A percentile compares a stretch with the other conserved stretches of the same genome.
phyloP scores from a whole-genome alignment of 2,797 vertebrate species.

The Hybognathus amarus region DNA sequence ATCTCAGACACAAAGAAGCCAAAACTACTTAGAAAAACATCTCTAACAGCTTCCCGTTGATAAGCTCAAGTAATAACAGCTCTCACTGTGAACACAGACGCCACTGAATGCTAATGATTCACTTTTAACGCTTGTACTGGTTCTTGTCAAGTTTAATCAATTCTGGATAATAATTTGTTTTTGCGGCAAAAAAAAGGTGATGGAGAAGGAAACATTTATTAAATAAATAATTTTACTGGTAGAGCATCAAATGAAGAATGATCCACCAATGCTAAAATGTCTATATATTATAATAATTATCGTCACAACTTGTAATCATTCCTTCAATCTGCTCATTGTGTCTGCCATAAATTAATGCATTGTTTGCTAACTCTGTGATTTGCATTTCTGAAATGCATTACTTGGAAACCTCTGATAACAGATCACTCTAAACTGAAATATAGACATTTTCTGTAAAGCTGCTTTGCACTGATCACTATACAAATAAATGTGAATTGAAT shows the following conservation, averaged over 20 bases:
- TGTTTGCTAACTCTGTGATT: background rate
- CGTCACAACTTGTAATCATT: no score
- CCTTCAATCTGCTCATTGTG: background rate
- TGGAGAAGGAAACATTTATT: background rate
- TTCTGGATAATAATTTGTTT: conserved; percentile 1
- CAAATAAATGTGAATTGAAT: no score
- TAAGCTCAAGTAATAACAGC: conserved; percentile 47
- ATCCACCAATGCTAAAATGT: background rate
- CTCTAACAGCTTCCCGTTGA: conserved; percentile 39
- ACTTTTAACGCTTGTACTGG: background rate
- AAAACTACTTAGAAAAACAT: conserved; percentile 43
- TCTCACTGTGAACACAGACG: conserved; percentile 21
- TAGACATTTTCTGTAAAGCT: background rate
- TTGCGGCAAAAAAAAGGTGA: background rate
- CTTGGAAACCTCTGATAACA: background rate
- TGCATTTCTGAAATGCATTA: background rate
- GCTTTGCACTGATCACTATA: background rate
- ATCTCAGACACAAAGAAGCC: conserved; percentile 54
- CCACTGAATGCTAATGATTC: conserved; percentile 51
- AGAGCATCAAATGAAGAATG: background rate
- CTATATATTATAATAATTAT: no score
- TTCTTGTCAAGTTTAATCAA: conserved; percentile 19
- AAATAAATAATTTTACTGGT: background rate
- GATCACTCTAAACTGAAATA: background rate
- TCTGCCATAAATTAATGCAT: background rate